phyloP scores from a whole-genome alignment of 2,888 invertebrate genomes.

The Emesis russula region DNA sequence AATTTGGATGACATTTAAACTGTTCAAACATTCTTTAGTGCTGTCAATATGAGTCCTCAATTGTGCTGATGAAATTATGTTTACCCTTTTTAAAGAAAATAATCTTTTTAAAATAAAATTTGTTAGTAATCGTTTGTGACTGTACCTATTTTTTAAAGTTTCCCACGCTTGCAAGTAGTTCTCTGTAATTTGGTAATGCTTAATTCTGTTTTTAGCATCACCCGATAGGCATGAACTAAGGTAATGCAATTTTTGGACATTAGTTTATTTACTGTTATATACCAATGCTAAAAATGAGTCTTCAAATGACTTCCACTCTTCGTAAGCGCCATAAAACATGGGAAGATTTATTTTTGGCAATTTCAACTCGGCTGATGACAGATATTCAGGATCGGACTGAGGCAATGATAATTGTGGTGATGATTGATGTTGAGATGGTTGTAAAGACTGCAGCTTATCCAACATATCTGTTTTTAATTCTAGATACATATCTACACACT shows the following conservation, averaged over 20 bases:
- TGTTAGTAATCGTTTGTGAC: conserved; percentile 74
- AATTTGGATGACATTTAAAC: conserved; percentile 74
- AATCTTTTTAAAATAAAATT: conserved; percentile 74
- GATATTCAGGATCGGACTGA: background rate
- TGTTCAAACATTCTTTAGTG: conserved; percentile 34
- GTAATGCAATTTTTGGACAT: conserved; percentile 77
- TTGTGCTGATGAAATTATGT: conserved; percentile 53
- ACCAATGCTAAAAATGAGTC: background rate
- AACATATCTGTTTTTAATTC: background rate
- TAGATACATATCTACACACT: background rate
- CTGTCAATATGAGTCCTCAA: conserved; percentile 83
- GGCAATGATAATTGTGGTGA: background rate
- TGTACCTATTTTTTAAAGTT: conserved; percentile 76
- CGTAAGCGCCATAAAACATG: background rate
- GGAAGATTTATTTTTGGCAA: background rate
- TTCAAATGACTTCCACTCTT: background rate
- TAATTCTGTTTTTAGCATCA: conserved; percentile 59
- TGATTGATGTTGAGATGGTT: background rate
- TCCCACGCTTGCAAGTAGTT: conserved; percentile 32
- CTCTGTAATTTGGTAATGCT: background rate
- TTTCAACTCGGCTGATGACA: background rate
- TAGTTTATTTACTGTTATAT: conserved; percentile 23
- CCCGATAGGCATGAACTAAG: conserved; percentile 71
- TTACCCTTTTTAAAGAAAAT: conserved; percentile 72
- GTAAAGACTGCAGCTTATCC: background rate